A percentile compares a stretch with the other conserved stretches of the same genome.
These are phyloP conservation scores for Cynoglossus semilaevis DNA, from an alignment of 2,113 vertebrate genomes.

Conservation along the genomic window DNA sequence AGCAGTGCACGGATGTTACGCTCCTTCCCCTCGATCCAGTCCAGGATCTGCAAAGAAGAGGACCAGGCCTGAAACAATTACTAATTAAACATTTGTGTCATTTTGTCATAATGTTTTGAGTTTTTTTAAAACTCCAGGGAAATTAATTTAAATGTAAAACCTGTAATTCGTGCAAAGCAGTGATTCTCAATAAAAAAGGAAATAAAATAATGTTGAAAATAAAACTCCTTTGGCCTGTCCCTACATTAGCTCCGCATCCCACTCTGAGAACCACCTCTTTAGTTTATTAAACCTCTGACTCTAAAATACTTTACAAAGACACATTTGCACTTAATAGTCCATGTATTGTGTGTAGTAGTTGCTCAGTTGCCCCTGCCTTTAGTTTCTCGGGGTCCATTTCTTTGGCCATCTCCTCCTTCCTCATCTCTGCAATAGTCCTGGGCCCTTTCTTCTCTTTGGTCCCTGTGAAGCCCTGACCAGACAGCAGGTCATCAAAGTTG, in stretches of 20 bases:
- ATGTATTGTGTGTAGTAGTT: not conserved
- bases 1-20: constrained; percentile 95
- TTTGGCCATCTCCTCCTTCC: constrained; percentile 98
- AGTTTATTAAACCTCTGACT: no score
- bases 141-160: constrained; percentile 15
- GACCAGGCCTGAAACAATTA: constrained; percentile 25
- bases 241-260: no score
- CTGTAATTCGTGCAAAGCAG: no score
- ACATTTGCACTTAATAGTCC: not conserved
- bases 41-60: constrained; percentile 82
- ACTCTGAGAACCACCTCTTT: no score
- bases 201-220: no score
- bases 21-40: constrained; percentile 99
- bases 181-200: no score
- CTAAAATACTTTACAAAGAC: no score
- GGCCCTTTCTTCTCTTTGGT: constrained; percentile 93
- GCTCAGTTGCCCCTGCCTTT: constrained; percentile 76
- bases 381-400: constrained; percentile 98
- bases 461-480: constrained; percentile 93
- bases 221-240: no score
- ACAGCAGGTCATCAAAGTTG: constrained; percentile 93
- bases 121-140: constrained; percentile 9
- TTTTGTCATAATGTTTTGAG: constrained; percentile 2
- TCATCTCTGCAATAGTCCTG: constrained; percentile 98
- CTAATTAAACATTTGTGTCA: constrained; percentile 12